Evolutionary conservation across 2,113 vertebrate species (phyloP), one percentile per base, ranked within the genome.

Genomic region (Rhegmatorhina hoffmannsi): DNA sequence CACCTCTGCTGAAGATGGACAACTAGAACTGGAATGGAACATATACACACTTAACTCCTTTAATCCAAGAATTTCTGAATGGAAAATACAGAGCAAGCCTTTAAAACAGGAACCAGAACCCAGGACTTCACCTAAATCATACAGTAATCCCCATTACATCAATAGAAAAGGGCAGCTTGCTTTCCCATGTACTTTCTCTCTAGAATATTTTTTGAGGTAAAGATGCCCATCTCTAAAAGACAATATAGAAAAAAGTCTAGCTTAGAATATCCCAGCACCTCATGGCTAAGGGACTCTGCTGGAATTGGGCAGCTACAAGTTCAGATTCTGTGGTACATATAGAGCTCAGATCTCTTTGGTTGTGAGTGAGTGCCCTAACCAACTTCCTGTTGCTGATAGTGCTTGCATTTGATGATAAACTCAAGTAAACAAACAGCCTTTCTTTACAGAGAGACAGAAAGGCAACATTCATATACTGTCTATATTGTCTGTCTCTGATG

Each of bases 281-380:
- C 26, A 20, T 1, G 11, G 26, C 11, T 60, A 64, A 8, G 36
- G 24, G 46, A 66, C 16, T 55, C 44, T 49, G 28, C 46, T 75
- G 38, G 25, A 91, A 70, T 6, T 0, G 0, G 15, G 34, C 13
- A 87, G 13, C 31, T 74, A 58, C 31, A 78, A 26, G 19, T 59
- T 77, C 64, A 58, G 24, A n/a, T 62, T 36, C 18, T 46, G 18
- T 33, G 43, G 26, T 53, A 56, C 50, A 68, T 4, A 4, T 3
- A 68, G 29, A 75, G 7, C 21, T 80, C 46, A 3, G 12, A 59
- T 33, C 25, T 33, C 34, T 56, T 53, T 0, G 0, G 6, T 44
- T 69, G 46, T 58, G 59, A 18, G 18, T 0, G 2, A 73, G 21
- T 64, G 25, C 28, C 73, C 69, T 62, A 73, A 85, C 49, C n/a